These are phyloP conservation scores for Antheraea pernyi DNA, from an alignment of 1,140 invertebrate species.

Conservation along the genomic window DNA sequence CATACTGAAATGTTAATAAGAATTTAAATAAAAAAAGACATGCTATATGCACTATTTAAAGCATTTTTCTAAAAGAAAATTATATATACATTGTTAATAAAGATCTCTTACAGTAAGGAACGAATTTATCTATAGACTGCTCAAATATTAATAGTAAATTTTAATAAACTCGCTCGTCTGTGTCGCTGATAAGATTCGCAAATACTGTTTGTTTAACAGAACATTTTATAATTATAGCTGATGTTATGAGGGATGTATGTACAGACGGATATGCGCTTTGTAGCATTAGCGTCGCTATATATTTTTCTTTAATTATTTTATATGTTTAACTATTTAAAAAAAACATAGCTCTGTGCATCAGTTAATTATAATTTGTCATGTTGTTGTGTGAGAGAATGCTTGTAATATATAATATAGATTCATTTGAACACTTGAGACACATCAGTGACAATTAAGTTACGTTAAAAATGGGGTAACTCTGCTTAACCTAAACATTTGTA, in stretches of 20 bases:
- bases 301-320: too few species aligned
- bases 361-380: background rate
- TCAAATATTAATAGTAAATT: background rate
- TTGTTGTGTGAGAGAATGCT: background rate
- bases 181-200: background rate
- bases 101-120: too few species aligned
- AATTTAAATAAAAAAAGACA: background rate
- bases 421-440: background rate
- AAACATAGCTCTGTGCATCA: background rate
- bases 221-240: constrained; percentile 2
- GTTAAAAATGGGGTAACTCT: background rate
- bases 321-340: too few species aligned
- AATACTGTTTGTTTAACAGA: background rate
- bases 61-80: too few species aligned
- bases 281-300: too few species aligned
- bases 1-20: too few species aligned
- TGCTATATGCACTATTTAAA: background rate
- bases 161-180: background rate
- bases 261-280: background rate
- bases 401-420: background rate
- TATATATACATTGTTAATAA: background rate
- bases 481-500: background rate
- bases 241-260: background rate
- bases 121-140: background rate
- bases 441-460: background rate